phyloP scores from a whole-genome alignment of 2,888 invertebrate genomes.

The Lysandra bellargus region DNA sequence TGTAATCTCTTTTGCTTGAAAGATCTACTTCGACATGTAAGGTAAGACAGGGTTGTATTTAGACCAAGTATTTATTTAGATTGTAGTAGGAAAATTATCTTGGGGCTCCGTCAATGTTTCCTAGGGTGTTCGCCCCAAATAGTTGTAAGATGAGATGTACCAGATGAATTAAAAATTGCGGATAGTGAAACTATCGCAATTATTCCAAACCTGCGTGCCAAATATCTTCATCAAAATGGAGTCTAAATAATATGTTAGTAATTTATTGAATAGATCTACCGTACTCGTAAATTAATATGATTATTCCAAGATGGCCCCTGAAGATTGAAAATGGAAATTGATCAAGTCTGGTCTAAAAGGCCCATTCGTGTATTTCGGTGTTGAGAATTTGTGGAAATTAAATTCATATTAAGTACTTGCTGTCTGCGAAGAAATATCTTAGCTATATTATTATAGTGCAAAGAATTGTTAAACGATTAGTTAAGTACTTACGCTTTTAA shows the following conservation, averaged over 20 bases:
- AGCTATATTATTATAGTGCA: slow-evolving; percentile 6
- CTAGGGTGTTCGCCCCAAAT: slow-evolving; percentile 36
- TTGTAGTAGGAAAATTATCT: slow-evolving; percentile 51
- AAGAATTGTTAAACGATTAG: slow-evolving; percentile 22
- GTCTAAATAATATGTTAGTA: background rate
- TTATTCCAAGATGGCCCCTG: slow-evolving; percentile 29
- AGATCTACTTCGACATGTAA: slow-evolving; percentile 39
- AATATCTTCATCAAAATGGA: slow-evolving; percentile 16
- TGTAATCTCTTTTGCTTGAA: background rate
- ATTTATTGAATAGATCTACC: background rate
- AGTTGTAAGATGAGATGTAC: slow-evolving; percentile 34
- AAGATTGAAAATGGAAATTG: background rate
- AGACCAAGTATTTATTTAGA: slow-evolving; percentile 68
- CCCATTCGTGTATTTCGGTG: background rate
- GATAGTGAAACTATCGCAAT: slow-evolving; percentile 7
- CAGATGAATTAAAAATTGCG: slow-evolving; percentile 19
- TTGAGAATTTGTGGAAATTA: background rate
- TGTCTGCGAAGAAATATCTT: background rate
- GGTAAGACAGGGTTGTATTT: slow-evolving; percentile 53
- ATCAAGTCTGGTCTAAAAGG: background rate
- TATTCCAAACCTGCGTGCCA: slow-evolving; percentile 26
- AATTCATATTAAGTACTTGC: background rate
- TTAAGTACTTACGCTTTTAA: slow-evolving; percentile 24
- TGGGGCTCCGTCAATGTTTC: slow-evolving; percentile 38
- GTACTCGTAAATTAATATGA: background rate